phyloP scores from a whole-genome alignment of 2,113 vertebrate genomes.

The Heloderma charlesbogerti region DNA sequence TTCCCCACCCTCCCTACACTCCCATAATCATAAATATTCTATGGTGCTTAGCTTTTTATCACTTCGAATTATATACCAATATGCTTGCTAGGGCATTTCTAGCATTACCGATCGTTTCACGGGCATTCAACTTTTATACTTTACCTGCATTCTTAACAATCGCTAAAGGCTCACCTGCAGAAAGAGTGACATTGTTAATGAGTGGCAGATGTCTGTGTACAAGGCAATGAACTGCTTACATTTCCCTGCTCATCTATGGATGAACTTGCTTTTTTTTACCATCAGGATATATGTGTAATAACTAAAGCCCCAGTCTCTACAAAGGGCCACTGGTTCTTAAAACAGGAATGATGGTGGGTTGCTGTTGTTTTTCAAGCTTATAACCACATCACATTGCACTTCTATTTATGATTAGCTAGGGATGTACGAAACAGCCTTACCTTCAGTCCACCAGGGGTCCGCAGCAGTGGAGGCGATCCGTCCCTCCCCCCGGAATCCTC shows the following conservation, averaged over 20 bases:
- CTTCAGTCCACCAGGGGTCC: too few species aligned
- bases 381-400: background rate
- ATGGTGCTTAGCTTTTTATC: constrained; percentile 40
- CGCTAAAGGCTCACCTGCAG: constrained; percentile 55
- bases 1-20: too few species aligned
- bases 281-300: constrained; percentile 8
- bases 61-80: constrained; percentile 39
- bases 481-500: too few species aligned
- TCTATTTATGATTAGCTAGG: too few species aligned
- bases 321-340: background rate
- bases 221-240: constrained; percentile 11
- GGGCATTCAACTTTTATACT: constrained; percentile 56
- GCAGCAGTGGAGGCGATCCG: too few species aligned
- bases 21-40: constrained; percentile 20
- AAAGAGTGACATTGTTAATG: constrained; percentile 36
- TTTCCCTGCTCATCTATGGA: constrained; percentile 43
- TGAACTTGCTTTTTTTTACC: constrained; percentile 32
- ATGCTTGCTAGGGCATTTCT: constrained; percentile 34
- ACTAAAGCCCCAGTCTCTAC: background rate
- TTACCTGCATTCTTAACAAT: constrained; percentile 55
- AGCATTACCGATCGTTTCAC: constrained; percentile 56
- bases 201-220: constrained; percentile 49
- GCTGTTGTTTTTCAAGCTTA: too few species aligned
- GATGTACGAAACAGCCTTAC: too few species aligned
- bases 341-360: too few species aligned